Conservation (phyloP, 2,113 vertebrate genomes). For the Cavia porcellus region DNA sequence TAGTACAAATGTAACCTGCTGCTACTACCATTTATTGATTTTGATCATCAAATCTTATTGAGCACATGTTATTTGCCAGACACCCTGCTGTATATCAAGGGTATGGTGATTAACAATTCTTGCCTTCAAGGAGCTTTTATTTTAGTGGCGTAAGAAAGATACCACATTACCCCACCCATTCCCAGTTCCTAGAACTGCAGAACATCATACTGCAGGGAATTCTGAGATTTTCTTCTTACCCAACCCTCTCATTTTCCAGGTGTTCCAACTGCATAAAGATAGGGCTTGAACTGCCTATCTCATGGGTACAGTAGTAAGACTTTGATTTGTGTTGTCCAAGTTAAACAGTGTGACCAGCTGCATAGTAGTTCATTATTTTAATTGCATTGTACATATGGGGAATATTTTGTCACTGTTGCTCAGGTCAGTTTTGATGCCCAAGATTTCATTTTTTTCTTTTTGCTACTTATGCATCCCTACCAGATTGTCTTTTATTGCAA, state of each 20-base stretch:
- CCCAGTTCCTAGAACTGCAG: not conserved
- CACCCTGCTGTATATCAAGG: not conserved
- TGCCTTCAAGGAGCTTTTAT: not conserved
- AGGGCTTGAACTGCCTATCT: not conserved
- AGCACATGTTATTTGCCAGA: not conserved
- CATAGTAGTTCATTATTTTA: not conserved
- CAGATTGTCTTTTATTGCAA: constrained; percentile 32
- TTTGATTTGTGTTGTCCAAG: not conserved
- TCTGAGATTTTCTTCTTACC: not conserved
- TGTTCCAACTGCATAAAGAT: not conserved
- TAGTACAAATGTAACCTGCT: not conserved
- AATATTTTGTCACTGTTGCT: not conserved
- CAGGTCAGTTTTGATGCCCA: not conserved
- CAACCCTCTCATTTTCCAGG: not conserved
- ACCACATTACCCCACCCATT: not conserved
- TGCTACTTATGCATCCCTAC: not conserved
- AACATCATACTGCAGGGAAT: not conserved
- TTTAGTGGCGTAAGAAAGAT: not conserved
- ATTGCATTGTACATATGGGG: not conserved
- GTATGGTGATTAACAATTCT: not conserved
- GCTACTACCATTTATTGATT: not conserved
- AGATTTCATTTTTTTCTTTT: not conserved
- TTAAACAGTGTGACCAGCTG: not conserved
- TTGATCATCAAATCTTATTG: not conserved
- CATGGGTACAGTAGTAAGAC: not conserved